Percentiles rank a stretch among this genome's conserved stretches.
phyloP scores from a whole-genome alignment of 2,797 vertebrate genomes.

The Sebastes trivittatus region DNA sequence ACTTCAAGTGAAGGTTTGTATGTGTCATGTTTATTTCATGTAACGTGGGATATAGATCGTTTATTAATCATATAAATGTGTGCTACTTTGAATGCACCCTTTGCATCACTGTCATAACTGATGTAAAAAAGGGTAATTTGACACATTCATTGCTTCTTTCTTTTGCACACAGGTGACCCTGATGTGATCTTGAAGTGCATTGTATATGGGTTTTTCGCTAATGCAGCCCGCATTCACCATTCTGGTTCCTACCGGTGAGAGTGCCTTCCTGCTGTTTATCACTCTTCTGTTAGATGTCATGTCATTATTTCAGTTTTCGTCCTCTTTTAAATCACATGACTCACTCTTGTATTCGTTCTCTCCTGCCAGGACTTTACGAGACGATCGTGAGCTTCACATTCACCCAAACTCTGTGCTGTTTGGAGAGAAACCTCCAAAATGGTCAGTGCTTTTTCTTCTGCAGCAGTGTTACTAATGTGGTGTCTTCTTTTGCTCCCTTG shows the following conservation, averaged over 20 bases:
- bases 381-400: slow-evolving; percentile 95
- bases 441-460: slow-evolving; percentile 78
- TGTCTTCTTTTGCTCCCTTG: background rate
- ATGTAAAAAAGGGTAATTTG: background rate
- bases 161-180: slow-evolving; percentile 90
- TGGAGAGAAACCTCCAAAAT: slow-evolving; percentile 96
- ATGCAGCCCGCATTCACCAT: slow-evolving; percentile 96
- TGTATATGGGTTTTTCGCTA: slow-evolving; percentile 95
- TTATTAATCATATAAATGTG: background rate
- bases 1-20: slow-evolving; percentile 93
- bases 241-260: slow-evolving; percentile 93
- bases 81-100: background rate
- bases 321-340: background rate
- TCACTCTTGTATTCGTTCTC: background rate
- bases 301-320: background rate
- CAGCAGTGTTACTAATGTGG: background rate
- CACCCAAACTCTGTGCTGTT: slow-evolving; percentile 97
- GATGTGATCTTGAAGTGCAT: slow-evolving; percentile 96
- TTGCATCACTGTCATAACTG: background rate
- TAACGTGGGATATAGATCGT: no score
- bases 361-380: slow-evolving; percentile 90
- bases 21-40: background rate
- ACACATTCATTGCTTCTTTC: background rate
- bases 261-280: background rate
- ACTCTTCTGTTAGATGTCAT: background rate